A percentile compares a stretch with the other conserved stretches of the same genome.
phyloP scores from a whole-genome alignment of 2,888 invertebrate genomes.

The Cephus rjabovi region DNA sequence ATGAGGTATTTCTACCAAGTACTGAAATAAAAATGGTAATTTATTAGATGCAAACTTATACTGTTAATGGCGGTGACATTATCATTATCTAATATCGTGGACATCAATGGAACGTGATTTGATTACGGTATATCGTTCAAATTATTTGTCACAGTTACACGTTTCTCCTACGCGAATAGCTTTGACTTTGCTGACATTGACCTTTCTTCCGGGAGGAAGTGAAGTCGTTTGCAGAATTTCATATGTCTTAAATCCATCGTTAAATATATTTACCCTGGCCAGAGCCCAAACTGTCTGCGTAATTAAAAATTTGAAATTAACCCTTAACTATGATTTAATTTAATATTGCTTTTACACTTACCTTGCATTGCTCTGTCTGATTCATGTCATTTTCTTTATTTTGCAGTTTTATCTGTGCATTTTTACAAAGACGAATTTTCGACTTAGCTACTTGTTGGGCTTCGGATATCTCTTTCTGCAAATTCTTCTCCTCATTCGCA shows the following conservation, averaged over 20 bases:
- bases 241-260: background rate
- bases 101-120: background rate
- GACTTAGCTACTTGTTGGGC: background rate
- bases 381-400: background rate
- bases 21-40: background rate
- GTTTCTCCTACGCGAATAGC: background rate
- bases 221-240: constrained; percentile 3
- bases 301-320: background rate
- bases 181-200: background rate
- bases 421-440: background rate
- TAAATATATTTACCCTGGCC: background rate
- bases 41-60: background rate
- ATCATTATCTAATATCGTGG: background rate
- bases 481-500: background rate
- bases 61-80: background rate
- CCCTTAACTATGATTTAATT: background rate
- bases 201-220: background rate
- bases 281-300: constrained; percentile 4
- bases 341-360: background rate
- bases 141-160: background rate
- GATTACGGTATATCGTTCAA: background rate
- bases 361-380: background rate
- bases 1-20: background rate
- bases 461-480: background rate
- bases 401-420: background rate